These are phyloP conservation scores for Pogonognathellus flavescens DNA, from an alignment of 1,140 invertebrate genomes.

Conservation along the genomic window DNA sequence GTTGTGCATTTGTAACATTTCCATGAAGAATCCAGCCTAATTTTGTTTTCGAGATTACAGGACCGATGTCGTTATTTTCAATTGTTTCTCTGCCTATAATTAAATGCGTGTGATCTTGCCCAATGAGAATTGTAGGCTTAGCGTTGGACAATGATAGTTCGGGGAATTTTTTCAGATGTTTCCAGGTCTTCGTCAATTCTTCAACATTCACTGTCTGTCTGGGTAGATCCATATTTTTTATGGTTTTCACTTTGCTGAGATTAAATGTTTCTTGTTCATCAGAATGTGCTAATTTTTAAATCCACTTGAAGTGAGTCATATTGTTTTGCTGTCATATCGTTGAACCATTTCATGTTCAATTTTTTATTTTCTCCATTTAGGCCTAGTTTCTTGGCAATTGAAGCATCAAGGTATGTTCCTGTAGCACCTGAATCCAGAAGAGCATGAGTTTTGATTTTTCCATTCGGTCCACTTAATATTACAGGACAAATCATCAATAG, in stretches of 20 bases:
- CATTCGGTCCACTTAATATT: background rate
- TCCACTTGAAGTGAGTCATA: background rate
- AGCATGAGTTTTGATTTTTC: background rate
- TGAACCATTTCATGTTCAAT: background rate
- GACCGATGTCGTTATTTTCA: too few species aligned
- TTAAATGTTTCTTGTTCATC: too few species aligned
- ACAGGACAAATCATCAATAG: background rate
- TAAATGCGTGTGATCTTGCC: too few species aligned
- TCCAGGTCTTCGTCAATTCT: background rate
- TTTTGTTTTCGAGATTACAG: background rate
- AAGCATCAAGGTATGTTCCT: background rate
- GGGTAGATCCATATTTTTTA: background rate
- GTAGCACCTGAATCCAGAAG: background rate
- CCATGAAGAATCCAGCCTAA: slow-evolving; percentile 50
- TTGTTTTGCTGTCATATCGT: background rate
- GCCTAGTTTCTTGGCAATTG: background rate
- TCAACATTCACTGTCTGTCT: background rate
- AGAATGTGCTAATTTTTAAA: background rate
- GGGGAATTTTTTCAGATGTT: background rate
- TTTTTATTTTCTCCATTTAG: background rate
- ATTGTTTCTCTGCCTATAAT: too few species aligned
- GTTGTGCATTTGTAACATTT: background rate
- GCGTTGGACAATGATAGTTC: too few species aligned
- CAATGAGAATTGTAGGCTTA: too few species aligned
- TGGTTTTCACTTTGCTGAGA: too few species aligned